These are phyloP conservation scores for Morinoia aosen DNA, from an alignment of 2,888 invertebrate species.

Conservation along the genomic window DNA sequence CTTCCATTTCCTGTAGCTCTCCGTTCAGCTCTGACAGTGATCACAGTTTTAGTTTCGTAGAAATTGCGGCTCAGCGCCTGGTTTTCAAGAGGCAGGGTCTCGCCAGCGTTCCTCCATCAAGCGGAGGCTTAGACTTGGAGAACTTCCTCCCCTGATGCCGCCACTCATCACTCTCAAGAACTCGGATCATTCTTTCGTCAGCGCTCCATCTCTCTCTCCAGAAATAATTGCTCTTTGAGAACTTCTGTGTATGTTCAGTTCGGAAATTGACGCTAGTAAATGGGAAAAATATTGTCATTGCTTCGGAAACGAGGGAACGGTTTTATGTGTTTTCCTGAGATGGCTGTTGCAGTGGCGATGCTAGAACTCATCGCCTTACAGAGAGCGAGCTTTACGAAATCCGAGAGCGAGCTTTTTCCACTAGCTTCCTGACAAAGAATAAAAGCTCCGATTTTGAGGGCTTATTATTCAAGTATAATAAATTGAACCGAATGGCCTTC, in stretches of 20 bases:
- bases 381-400: not conserved
- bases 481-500: not conserved
- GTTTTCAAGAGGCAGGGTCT: not conserved
- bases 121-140: not conserved
- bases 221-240: slow-evolving; percentile 47
- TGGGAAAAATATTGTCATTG: slow-evolving; percentile 51
- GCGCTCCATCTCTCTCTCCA: slow-evolving; percentile 13
- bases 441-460: not conserved
- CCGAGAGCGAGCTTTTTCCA: not conserved
- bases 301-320: slow-evolving; percentile 29
- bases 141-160: slow-evolving; percentile 12
- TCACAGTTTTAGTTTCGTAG: not conserved
- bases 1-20: not conserved
- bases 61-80: not conserved
- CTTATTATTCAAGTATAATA: not conserved
- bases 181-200: slow-evolving; percentile 7
- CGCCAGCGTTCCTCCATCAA: not conserved
- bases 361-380: not conserved
- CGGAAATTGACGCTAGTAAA: slow-evolving; percentile 50
- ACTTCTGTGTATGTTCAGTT: slow-evolving; percentile 40
- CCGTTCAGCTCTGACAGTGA: not conserved
- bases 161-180: slow-evolving; percentile 29
- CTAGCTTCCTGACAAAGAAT: not conserved
- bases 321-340: slow-evolving; percentile 5
- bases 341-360: not conserved